Evolutionary conservation across 1,140 invertebrate genomes (phyloP).

Genomic region (Microplitis mediator): DNA sequence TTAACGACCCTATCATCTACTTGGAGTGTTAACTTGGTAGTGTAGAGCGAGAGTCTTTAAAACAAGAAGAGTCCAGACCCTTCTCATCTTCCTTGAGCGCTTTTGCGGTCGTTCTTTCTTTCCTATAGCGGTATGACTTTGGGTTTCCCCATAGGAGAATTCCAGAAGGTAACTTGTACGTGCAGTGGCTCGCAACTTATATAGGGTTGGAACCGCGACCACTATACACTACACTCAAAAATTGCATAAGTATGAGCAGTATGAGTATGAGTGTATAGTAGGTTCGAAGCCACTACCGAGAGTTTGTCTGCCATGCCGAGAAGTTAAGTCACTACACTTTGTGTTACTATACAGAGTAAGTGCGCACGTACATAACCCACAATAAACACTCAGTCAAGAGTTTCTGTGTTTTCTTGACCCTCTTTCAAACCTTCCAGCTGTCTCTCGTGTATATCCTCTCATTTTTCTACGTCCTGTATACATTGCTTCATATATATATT

Average conservation of each 20-base stretch:
- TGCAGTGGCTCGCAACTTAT: conserved; percentile 7
- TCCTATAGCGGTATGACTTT: background rate
- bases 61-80: background rate
- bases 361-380: background rate
- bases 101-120: conserved; percentile 7
- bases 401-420: background rate
- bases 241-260: background rate
- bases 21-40: conserved; percentile 27
- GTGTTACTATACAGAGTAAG: background rate
- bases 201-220: background rate
- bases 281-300: too few relatives aligned
- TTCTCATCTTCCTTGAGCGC: conserved; percentile 7
- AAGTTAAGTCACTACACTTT: too few relatives aligned
- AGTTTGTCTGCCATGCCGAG: too few relatives aligned
- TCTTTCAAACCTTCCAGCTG: background rate
- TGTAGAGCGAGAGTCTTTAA: conserved; percentile 6
- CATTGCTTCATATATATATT: background rate
- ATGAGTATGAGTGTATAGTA: too few relatives aligned
- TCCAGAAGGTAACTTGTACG: conserved; percentile 12
- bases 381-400: background rate
- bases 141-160: conserved; percentile 4
- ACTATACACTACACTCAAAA: background rate
- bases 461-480: background rate
- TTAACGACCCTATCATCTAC: conserved; percentile 30
- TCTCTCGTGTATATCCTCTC: background rate